Conservation (phyloP, 2,797 vertebrate species). For the Leuciscus waleckii region DNA sequence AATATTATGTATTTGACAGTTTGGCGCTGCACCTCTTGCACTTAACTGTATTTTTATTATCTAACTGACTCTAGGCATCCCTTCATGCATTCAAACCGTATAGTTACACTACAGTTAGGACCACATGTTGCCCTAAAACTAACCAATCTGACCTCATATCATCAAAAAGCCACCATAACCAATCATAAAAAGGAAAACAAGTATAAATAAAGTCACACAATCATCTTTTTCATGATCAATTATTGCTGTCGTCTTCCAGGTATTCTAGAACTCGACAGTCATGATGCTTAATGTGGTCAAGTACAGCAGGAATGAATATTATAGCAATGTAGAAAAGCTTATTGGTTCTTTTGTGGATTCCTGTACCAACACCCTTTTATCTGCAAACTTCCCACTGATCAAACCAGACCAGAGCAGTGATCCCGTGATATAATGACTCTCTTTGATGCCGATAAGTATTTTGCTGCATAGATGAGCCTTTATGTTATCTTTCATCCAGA, state of each 20-base stretch:
- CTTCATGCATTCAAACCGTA: not conserved
- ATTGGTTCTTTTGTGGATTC: not conserved
- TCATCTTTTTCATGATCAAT: not conserved
- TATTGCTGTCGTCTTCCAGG: not conserved
- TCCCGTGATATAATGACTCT: slow-evolving; percentile 25
- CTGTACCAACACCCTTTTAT: not conserved
- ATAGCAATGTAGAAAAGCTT: not conserved
- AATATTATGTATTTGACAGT: too few relatives aligned
- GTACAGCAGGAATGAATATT: not conserved
- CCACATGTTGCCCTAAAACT: not conserved
- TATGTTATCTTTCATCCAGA: slow-evolving; percentile 59
- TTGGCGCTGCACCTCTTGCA: too few relatives aligned
- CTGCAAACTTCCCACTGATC: slow-evolving; percentile 9
- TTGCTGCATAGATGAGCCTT: slow-evolving; percentile 62
- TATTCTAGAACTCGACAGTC: not conserved
- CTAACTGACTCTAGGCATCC: not conserved
- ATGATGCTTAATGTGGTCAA: not conserved
- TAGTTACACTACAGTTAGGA: not conserved
- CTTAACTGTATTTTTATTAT: too few relatives aligned
- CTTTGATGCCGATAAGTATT: slow-evolving; percentile 32
- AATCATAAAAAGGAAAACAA: not conserved
- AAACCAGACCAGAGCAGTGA: slow-evolving; percentile 27
- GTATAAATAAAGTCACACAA: not conserved
- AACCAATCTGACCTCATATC: not conserved
- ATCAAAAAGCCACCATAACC: not conserved